Base-by-base conservation (phyloP, 2,113 vertebrate species). In the Heloderma charlesbogerti region DNA sequence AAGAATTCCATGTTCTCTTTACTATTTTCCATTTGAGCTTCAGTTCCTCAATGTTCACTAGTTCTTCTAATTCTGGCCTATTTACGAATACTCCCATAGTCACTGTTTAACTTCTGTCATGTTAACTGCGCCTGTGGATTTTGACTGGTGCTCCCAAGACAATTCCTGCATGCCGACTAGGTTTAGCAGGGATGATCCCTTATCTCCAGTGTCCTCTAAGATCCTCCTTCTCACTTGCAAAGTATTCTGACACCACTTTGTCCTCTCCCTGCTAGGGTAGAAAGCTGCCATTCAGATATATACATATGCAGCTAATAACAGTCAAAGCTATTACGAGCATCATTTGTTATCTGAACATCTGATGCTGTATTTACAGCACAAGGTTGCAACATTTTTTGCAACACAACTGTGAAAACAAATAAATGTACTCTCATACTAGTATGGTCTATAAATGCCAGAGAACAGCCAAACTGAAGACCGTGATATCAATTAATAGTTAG, bases 291-390 rank as follows among this genome's bases (percentile, higher is more conserved):
- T 60, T 66, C 79, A 83, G 16, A 43, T 57, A 72, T 57, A 57
- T 12, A 82, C n/a, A 16, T 54, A 15, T 77, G n/a, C 25, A 90
- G 29, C 54, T 89, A 89, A 89, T 18, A 86, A 22, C n/a, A 86
- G 22, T 12, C 71, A 67, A 51, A 79, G 9, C 48, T 74, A 43
- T 86, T 51, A 40, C 2, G 66, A 2, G 34, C 43, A 79, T 75
- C 15, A 43, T 31, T 45, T 16, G 10, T 88, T 66, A 78, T 43
- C 72, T 71, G 16, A 29, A 40, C 0, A 86, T 66, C 27, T 75
- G 54, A 78, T 78, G 37, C 9, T 34, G 3, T 31, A 27, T 31
- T 43, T 78, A 37, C 37, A 16, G 66, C 45, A 57, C 29, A 66
- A 31, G 8, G n/a, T 43, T 66, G 27, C 6, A 74, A 31, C 2